A percentile compares a stretch with the other conserved stretches of the same genome.
phyloP scores from a whole-genome alignment of 2,888 invertebrate species.

The Cataglyphis livida region DNA sequence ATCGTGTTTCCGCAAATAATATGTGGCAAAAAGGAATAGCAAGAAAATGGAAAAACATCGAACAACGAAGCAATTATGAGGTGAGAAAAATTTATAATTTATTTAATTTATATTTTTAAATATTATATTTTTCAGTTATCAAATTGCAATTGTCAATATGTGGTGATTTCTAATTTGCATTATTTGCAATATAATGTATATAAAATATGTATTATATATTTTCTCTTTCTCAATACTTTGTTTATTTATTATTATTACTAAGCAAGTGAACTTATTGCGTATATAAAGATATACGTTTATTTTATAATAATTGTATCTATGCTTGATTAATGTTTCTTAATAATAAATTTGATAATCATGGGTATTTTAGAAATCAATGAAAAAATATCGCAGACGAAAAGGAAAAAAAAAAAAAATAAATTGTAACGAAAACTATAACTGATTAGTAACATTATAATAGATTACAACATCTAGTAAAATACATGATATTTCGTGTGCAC shows the following conservation, averaged over 20 bases:
- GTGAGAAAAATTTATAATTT: not conserved
- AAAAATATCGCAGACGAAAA: not conserved
- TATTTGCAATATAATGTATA: not conserved
- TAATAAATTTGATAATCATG: not conserved
- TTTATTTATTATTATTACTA: not conserved
- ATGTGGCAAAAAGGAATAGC: not conserved
- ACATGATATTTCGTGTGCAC: constrained; percentile 5
- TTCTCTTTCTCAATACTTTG: not conserved
- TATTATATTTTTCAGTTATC: not conserved
- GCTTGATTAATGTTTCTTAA: not conserved
- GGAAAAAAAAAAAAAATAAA: not conserved
- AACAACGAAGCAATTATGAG: not conserved
- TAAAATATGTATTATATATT: not conserved
- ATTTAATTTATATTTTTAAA: not conserved
- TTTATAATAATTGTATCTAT: not conserved
- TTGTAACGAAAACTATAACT: not conserved
- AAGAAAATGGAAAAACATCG: not conserved
- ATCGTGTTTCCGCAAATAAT: not conserved
- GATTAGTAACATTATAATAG: not conserved
- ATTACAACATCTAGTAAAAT: not conserved
- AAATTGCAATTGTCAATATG: not conserved
- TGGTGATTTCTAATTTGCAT: not conserved
- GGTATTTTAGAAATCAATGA: not conserved
- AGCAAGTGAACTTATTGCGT: not conserved
- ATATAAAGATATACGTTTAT: not conserved